phyloP scores from a whole-genome alignment of 2,888 invertebrate species.

The Eilema sororculum region DNA sequence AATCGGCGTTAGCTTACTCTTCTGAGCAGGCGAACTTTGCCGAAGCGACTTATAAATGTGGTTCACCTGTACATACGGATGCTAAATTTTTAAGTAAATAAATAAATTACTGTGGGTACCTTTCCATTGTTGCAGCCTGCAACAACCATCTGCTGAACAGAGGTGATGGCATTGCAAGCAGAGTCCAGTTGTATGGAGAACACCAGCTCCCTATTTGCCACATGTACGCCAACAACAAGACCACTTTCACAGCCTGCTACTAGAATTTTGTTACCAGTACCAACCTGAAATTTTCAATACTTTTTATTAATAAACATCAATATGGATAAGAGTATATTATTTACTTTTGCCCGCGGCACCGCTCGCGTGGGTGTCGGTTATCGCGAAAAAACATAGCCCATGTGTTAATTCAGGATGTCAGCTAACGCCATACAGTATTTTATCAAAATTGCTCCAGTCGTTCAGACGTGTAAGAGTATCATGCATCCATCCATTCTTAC shows the following conservation, averaged over 20 bases:
- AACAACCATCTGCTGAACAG: constrained; percentile 79
- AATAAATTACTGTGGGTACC: constrained; percentile 61
- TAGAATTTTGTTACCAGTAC: constrained; percentile 88
- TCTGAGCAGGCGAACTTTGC: no score
- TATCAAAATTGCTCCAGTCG: no score
- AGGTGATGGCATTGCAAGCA: constrained; percentile 87
- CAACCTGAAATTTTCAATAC: constrained; percentile 77
- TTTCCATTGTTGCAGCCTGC: constrained; percentile 89
- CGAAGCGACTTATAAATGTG: no score
- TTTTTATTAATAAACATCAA: background rate
- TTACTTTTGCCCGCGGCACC: background rate
- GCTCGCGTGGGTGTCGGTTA: no score
- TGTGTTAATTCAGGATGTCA: no score
- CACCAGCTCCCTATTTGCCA: constrained; percentile 82
- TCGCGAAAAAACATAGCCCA: no score
- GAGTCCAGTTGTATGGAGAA: constrained; percentile 74
- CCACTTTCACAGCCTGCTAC: constrained; percentile 89
- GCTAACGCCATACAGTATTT: no score
- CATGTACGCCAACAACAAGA: constrained; percentile 83
- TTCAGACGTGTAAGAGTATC: no score
- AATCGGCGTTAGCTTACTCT: no score
- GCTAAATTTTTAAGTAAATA: no score
- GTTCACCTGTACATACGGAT: no score
- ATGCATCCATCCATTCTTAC: no score
- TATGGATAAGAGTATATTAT: background rate